A percentile compares a stretch with the other conserved stretches of the same genome.
Evolutionary conservation across 2,888 invertebrate species (phyloP).

Genomic region (Pycnomerus fuliginosus): DNA sequence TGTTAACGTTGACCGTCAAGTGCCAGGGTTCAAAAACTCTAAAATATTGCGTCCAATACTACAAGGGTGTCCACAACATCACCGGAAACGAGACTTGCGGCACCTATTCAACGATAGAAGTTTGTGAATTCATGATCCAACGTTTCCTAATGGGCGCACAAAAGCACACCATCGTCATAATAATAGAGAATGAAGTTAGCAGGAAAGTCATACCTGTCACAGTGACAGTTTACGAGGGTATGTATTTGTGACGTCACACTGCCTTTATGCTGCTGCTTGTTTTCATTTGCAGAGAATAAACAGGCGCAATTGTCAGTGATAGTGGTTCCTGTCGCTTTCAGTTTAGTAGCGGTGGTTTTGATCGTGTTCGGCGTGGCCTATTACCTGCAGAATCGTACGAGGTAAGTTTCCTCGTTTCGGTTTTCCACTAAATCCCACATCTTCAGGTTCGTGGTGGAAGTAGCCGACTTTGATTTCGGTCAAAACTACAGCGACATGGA

Average conservation of each 20-base stretch:
- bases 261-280: background rate
- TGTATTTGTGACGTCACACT: conserved; percentile 40
- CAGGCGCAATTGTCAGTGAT: conserved; percentile 86
- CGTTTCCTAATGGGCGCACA: conserved; percentile 71
- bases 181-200: conserved; percentile 76
- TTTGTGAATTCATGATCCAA: conserved; percentile 63
- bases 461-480: conserved; percentile 89
- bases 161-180: conserved; percentile 74
- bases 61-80: conserved; percentile 65
- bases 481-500: conserved; percentile 77
- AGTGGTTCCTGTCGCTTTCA: conserved; percentile 82
- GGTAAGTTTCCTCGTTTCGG: conserved; percentile 25
- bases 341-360: conserved; percentile 76
- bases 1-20: conserved; percentile 67
- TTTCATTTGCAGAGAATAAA: conserved; percentile 62
- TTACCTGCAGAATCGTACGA: conserved; percentile 77
- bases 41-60: conserved; percentile 67
- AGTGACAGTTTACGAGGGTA: conserved; percentile 84
- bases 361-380: conserved; percentile 87
- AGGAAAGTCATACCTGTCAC: conserved; percentile 68
- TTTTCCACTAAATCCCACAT: background rate
- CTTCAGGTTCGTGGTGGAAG: conserved; percentile 76
- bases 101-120: conserved; percentile 44
- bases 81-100: conserved; percentile 78
- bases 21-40: conserved; percentile 77